Evolutionary conservation across 2,888 invertebrate species (phyloP).

Genomic region (Eudasyphora cyanicolor): DNA sequence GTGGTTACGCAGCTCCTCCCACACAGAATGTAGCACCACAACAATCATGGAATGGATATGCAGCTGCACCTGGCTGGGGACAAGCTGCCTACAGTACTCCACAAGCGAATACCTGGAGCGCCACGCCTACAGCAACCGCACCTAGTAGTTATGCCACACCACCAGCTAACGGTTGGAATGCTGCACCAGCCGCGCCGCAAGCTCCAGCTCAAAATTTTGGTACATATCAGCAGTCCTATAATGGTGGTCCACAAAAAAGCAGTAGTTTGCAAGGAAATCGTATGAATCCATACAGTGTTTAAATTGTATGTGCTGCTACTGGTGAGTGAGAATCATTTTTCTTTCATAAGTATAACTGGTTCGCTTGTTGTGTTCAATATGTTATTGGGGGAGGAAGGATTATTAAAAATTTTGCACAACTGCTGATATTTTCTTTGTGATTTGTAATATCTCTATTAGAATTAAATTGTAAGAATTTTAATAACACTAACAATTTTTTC

Average conservation of each 20-base stretch:
- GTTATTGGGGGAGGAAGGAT: too few species aligned
- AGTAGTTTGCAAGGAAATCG: conserved; percentile 85
- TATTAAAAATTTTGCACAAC: neutral
- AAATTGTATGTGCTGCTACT: conserved; percentile 66
- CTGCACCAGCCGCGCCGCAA: conserved; percentile 66
- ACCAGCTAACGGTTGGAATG: conserved; percentile 59
- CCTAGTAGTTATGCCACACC: conserved; percentile 55
- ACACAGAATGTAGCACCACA: conserved; percentile 64
- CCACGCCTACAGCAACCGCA: conserved; percentile 63
- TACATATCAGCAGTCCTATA: conserved; percentile 90
- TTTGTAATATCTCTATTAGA: too few species aligned
- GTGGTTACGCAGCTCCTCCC: conserved; percentile 58
- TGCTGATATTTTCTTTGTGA: neutral
- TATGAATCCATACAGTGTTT: conserved; percentile 83
- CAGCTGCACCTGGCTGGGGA: conserved; percentile 53
- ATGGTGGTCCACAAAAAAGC: conserved; percentile 90
- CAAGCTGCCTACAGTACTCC: conserved; percentile 50
- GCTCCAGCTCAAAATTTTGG: conserved; percentile 76
- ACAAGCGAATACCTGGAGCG: conserved; percentile 44
- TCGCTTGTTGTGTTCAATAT: neutral
- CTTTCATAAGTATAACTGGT: neutral
- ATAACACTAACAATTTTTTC: neutral
- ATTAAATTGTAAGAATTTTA: neutral
- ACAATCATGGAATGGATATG: conserved; percentile 64
- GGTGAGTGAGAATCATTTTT: conserved; percentile 67